Percentiles rank a stretch among this genome's conserved stretches.
These are phyloP conservation scores for Galerucella calmariensis DNA, from an alignment of 2,888 invertebrate species.

Conservation along the genomic window DNA sequence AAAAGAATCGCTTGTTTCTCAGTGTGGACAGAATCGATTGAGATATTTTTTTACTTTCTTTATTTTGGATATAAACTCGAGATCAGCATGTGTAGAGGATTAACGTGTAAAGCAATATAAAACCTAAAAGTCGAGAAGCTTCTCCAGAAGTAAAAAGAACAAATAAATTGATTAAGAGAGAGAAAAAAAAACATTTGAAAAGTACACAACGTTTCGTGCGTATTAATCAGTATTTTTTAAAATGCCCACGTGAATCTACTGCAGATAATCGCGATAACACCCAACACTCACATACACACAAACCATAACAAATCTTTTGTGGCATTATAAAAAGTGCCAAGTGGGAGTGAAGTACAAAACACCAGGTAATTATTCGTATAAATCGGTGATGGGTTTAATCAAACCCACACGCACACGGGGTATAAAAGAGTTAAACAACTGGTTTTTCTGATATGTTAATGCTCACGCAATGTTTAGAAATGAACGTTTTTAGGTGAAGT, in stretches of 20 bases:
- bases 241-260: constrained; percentile 10
- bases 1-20: no score
- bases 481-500: background rate
- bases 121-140: no score
- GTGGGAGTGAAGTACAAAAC: constrained; percentile 35
- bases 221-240: constrained; percentile 11
- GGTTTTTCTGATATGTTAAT: constrained; percentile 16
- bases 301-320: constrained; percentile 31
- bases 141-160: no score
- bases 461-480: constrained; percentile 20
- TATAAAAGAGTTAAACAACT: constrained; percentile 17
- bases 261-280: constrained; percentile 23
- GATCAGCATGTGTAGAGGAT: no score
- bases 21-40: no score
- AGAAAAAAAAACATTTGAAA: background rate
- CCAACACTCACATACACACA: background rate
- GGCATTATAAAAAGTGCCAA: constrained; percentile 34
- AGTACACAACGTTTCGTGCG: background rate
- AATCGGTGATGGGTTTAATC: constrained; percentile 31
- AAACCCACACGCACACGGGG: constrained; percentile 33
- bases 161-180: no score
- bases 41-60: no score
- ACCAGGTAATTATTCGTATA: constrained; percentile 31
- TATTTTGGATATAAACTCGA: no score
- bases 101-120: no score